Evolutionary conservation across 2,113 vertebrate genomes (phyloP).

Genomic region (Clarias gariepinus): DNA sequence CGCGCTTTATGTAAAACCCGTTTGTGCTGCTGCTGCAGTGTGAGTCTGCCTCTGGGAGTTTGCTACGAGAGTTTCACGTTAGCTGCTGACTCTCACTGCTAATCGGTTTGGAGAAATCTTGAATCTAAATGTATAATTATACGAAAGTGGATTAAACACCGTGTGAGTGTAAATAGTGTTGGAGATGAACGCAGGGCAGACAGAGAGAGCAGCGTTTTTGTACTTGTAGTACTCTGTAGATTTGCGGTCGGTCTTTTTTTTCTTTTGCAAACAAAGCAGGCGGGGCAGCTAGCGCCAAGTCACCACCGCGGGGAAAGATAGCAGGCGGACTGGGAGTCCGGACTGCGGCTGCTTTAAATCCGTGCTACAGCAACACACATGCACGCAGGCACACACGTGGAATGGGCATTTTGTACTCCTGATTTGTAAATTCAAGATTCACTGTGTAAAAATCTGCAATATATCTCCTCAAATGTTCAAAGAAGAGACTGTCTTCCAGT

Average conservation of each 20-base stretch:
- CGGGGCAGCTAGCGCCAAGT: not conserved
- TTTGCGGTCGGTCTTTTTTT: not conserved
- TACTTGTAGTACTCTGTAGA: not conserved
- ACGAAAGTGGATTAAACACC: not conserved
- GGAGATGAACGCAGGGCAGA: not conserved
- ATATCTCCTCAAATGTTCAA: not conserved
- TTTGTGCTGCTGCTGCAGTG: not conserved
- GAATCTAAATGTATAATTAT: no score
- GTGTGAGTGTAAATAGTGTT: not conserved
- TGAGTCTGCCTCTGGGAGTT: not conserved
- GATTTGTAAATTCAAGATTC: not conserved
- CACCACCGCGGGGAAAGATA: not conserved
- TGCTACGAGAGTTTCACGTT: not conserved
- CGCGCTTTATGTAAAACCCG: not conserved
- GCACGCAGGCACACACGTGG: not conserved
- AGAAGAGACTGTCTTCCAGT: not conserved
- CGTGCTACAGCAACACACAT: not conserved
- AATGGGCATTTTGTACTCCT: not conserved
- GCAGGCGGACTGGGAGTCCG: not conserved
- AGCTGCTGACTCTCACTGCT: not conserved
- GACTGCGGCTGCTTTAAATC: not conserved
- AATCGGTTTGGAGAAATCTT: not conserved
- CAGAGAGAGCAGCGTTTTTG: not conserved
- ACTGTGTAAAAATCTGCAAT: not conserved
- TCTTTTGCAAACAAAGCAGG: slow-evolving; percentile 3